Evolutionary conservation across 2,113 vertebrate genomes (phyloP).

Genomic region (Butorides virescens): DNA sequence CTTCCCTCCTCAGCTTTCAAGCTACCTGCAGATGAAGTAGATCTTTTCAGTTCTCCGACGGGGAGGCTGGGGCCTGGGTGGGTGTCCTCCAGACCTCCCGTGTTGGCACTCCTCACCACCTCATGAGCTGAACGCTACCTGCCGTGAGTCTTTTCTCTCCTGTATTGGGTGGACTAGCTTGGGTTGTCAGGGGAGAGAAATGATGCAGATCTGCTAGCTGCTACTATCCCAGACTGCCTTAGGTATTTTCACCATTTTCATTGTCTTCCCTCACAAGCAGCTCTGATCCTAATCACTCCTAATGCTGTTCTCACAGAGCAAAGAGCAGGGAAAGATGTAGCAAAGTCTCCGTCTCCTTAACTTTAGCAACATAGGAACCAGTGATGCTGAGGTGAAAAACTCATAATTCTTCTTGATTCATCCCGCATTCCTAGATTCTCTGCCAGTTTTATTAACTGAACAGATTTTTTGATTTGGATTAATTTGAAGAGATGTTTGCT

Average conservation of each 20-base stretch:
- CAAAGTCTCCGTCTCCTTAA: neutral
- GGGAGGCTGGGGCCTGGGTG: neutral
- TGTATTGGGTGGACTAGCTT: neutral
- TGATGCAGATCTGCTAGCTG: neutral
- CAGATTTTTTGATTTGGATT: neutral
- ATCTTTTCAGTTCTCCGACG: accelerated
- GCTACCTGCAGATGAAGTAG: neutral
- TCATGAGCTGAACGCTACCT: neutral
- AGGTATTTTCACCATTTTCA: neutral
- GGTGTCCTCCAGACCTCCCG: neutral
- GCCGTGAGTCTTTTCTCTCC: neutral
- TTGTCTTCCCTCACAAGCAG: neutral
- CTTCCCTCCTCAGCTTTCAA: neutral
- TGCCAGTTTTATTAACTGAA: neutral
- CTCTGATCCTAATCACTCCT: neutral
- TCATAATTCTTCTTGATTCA: neutral
- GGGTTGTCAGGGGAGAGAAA: neutral
- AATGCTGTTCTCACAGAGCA: neutral
- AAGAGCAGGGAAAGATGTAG: neutral
- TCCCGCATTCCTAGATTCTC: neutral
- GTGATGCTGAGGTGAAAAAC: neutral
- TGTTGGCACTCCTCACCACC: neutral
- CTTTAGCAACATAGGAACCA: neutral
- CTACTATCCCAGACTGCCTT: neutral
- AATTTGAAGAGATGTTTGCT: neutral